Conservation (phyloP, 2,797 vertebrate genomes). For the Microchirus variegatus region DNA sequence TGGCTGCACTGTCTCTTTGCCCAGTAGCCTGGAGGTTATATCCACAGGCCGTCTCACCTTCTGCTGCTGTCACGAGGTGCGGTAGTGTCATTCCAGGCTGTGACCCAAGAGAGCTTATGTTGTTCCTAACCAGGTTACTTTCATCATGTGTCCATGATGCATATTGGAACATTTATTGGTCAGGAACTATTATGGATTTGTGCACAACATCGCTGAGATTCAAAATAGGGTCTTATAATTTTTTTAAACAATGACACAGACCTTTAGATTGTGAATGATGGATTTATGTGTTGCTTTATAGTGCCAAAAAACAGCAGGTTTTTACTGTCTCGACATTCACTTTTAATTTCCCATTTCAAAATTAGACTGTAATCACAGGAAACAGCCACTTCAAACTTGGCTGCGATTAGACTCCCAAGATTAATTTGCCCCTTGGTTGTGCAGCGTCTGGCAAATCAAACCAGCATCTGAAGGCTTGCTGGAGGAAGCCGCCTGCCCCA, state of each 20-base stretch:
- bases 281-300: background rate
- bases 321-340: slow-evolving; percentile 12
- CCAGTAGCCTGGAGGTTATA: slow-evolving; percentile 36
- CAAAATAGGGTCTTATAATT: too few species aligned
- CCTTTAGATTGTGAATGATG: background rate
- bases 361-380: slow-evolving; percentile 19
- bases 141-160: too few species aligned
- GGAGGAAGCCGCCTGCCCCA: slow-evolving; percentile 46
- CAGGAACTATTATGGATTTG: background rate
- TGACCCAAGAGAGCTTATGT: slow-evolving; percentile 17
- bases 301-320: background rate
- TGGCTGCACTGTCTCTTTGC: slow-evolving; percentile 57
- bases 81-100: slow-evolving; percentile 36
- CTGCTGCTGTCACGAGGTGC: slow-evolving; percentile 67
- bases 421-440: slow-evolving; percentile 55
- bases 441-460: slow-evolving; percentile 55
- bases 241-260: background rate
- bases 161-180: too few species aligned
- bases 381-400: slow-evolving; percentile 33
- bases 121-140: slow-evolving; percentile 28
- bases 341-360: slow-evolving; percentile 21
- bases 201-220: background rate
- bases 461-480: slow-evolving; percentile 53
- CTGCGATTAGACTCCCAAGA: slow-evolving; percentile 59
- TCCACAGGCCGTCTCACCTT: slow-evolving; percentile 61